Evolutionary conservation across 2,797 vertebrate genomes (phyloP).

Genomic region (Amphiprion clarkii): DNA sequence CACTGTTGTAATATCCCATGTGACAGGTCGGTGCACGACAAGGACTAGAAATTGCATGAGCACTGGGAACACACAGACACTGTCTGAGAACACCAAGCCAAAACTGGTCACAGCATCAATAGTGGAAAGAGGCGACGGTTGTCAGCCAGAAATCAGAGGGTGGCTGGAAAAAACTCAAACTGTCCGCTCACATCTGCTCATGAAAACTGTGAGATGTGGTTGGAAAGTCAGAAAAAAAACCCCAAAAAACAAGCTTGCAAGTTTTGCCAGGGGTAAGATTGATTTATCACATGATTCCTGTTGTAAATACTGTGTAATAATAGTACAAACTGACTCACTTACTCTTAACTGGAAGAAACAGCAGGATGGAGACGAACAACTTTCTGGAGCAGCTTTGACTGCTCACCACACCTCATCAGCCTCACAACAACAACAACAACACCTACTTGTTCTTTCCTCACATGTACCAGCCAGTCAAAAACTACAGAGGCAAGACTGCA

Average conservation of each 20-base stretch:
- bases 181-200: slow-evolving; percentile 6
- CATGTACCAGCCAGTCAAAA: background rate
- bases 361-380: background rate
- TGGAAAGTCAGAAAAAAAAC: background rate
- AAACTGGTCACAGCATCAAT: background rate
- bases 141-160: background rate
- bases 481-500: background rate
- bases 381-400: slow-evolving; percentile 6
- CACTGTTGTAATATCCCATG: background rate
- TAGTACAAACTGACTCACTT: background rate
- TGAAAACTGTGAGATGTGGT: background rate
- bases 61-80: background rate
- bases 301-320: background rate
- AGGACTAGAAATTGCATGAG: background rate
- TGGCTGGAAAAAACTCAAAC: background rate
- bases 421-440: slow-evolving; percentile 11
- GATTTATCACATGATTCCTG: background rate
- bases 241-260: background rate
- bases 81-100: background rate
- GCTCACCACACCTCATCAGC: background rate
- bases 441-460: background rate
- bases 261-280: background rate
- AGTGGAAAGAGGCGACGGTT: background rate
- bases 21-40: background rate
- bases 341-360: background rate